phyloP scores from a whole-genome alignment of 2,888 invertebrate genomes.

The Cylloceria caligata region DNA sequence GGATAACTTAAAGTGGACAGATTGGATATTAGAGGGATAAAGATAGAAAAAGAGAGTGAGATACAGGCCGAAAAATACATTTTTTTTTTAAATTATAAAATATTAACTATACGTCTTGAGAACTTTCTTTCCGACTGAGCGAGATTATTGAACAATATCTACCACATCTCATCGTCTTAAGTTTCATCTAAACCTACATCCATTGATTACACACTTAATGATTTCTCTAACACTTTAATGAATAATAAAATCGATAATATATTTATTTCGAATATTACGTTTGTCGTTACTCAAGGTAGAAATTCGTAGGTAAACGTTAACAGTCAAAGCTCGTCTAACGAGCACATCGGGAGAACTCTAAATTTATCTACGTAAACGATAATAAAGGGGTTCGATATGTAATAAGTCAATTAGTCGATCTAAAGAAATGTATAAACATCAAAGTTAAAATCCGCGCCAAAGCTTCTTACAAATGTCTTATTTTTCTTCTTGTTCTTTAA shows the following conservation, averaged over 20 bases:
- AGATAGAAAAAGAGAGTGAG: conserved; percentile 52
- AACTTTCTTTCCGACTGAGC: conserved; percentile 14
- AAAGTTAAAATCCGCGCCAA: conserved; percentile 38
- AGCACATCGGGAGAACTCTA: conserved; percentile 46
- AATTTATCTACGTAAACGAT: conserved; percentile 38
- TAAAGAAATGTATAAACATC: conserved; percentile 55
- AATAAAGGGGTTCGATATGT: conserved; percentile 29
- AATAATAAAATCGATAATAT: conserved; percentile 49
- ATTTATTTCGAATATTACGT: conserved; percentile 7
- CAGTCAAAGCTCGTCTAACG: conserved; percentile 48
- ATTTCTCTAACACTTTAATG: conserved; percentile 49
- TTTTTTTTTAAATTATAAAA: background rate
- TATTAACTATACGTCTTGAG: conserved; percentile 31
- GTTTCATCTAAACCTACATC: conserved; percentile 45
- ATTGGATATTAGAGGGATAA: background rate
- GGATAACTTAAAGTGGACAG: background rate
- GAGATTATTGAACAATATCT: conserved; percentile 16
- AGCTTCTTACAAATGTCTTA: conserved; percentile 12
- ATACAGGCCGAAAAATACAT: conserved; percentile 22
- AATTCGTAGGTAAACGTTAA: conserved; percentile 63
- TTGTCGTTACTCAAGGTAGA: conserved; percentile 57
- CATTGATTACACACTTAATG: conserved; percentile 51
- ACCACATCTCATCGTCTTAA: conserved; percentile 34
- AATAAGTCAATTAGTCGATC: conserved; percentile 47
- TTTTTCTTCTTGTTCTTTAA: conserved; percentile 9